Evolutionary conservation across 2,888 invertebrate species (phyloP).

Genomic region (Hololepta plana): DNA sequence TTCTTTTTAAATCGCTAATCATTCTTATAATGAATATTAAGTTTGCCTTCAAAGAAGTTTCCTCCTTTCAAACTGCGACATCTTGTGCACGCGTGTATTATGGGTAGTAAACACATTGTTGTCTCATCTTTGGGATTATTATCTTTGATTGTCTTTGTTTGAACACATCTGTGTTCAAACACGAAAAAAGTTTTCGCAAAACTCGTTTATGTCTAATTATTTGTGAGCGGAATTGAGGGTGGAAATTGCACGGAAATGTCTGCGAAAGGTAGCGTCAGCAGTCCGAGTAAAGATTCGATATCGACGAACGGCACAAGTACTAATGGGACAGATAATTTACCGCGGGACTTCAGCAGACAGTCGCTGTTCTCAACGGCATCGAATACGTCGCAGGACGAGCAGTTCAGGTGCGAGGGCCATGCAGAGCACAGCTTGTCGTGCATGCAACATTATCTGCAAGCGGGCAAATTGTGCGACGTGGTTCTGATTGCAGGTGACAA

Average conservation of each 20-base stretch:
- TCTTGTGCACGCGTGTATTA: too few relatives aligned
- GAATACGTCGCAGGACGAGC: constrained; percentile 53
- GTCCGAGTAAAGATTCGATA: constrained; percentile 22
- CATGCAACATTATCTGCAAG: constrained; percentile 67
- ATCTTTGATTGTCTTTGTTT: too few relatives aligned
- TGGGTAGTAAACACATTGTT: too few relatives aligned
- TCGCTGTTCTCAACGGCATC: constrained; percentile 40
- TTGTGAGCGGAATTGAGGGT: too few relatives aligned
- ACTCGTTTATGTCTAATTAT: too few relatives aligned
- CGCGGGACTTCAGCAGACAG: constrained; percentile 46
- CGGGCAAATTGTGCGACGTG: constrained; percentile 75
- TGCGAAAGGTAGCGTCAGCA: constrained; percentile 16
- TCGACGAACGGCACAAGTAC: constrained; percentile 17
- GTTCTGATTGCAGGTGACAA: constrained; percentile 59
- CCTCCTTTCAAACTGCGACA: too few relatives aligned
- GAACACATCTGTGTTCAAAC: too few relatives aligned
- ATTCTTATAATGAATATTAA: too few relatives aligned
- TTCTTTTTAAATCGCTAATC: too few relatives aligned
- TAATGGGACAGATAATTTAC: constrained; percentile 32
- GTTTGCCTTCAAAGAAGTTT: too few relatives aligned
- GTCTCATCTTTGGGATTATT: too few relatives aligned
- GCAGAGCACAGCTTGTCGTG: constrained; percentile 64
- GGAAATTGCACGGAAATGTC: constrained; percentile 15
- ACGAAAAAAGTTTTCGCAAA: too few relatives aligned
- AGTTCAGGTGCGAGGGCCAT: constrained; percentile 58